Conservation (phyloP, 2,113 vertebrate species). For the Peromyscus leucopus region DNA sequence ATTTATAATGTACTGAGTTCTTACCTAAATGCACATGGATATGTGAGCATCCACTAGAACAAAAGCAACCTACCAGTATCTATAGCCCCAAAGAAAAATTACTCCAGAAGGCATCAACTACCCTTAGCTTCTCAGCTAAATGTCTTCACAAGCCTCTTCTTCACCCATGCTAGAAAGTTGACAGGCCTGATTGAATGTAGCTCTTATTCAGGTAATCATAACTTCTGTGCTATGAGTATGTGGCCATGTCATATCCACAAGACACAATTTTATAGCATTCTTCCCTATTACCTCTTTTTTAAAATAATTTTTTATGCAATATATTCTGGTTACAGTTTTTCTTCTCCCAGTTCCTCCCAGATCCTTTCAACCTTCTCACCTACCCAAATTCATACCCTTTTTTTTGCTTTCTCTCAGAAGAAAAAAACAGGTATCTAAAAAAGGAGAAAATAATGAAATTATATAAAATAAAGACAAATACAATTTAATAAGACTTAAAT, state of each 20-base stretch:
- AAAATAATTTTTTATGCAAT: neutral
- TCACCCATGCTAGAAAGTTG: neutral
- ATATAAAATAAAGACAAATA: neutral
- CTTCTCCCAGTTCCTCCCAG: neutral
- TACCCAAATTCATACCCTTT: neutral
- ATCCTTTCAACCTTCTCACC: neutral
- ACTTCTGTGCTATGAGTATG: neutral
- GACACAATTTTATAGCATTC: neutral
- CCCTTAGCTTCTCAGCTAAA: neutral
- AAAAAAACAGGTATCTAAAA: neutral
- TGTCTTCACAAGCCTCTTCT: neutral
- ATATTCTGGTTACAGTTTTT: neutral
- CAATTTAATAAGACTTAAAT: neutral
- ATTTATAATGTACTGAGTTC: neutral
- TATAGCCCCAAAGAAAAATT: neutral
- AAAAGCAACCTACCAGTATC: neutral
- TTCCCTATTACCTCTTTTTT: neutral
- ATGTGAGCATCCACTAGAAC: neutral
- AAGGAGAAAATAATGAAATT: neutral
- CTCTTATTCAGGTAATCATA: neutral
- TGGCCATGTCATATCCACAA: neutral
- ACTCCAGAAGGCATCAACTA: neutral
- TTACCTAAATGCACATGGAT: neutral
- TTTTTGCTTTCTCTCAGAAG: neutral
- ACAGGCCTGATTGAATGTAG: neutral